These are phyloP conservation scores for Umimayanthus chanpuru DNA, from an alignment of 92 coral and sea anemone species.

Conservation along the genomic window DNA sequence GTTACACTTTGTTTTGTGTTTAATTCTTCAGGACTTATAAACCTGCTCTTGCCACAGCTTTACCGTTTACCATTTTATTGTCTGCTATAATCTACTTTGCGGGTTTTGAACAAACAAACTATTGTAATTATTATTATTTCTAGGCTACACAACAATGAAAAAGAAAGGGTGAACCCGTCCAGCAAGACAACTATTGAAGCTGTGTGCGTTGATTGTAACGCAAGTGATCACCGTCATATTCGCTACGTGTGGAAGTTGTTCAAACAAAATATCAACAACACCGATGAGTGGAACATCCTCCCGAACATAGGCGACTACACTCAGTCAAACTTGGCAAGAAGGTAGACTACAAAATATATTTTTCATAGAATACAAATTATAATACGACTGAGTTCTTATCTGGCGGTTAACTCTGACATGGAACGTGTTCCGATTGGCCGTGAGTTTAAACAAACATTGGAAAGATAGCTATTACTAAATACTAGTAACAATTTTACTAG, in stretches of 20 bases:
- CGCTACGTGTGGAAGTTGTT: conserved; percentile 13
- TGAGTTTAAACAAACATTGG: no score
- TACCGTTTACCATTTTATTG: not conserved
- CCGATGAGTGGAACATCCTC: not conserved
- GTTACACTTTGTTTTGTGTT: not conserved
- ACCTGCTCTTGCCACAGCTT: not conserved
- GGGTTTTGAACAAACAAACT: no score
- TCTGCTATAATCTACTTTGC: not conserved
- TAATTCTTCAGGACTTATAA: not conserved
- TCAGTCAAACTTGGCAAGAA: conserved; percentile 8
- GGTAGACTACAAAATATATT: not conserved
- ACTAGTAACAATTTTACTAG: no score
- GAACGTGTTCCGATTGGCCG: no score
- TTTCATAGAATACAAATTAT: no score
- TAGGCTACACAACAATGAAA: not conserved
- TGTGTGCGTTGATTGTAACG: not conserved
- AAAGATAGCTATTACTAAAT: no score
- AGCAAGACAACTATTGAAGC: conserved; percentile 29
- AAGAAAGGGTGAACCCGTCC: conserved; percentile 7
- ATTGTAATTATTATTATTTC: not conserved
- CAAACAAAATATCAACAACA: not conserved
- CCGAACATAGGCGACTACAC: not conserved
- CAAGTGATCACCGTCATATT: not conserved
- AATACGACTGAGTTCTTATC: no score
- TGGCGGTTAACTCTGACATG: no score